phyloP scores from a whole-genome alignment of 2,888 invertebrate species.

The Kuschelorhynchus macadamiae region DNA sequence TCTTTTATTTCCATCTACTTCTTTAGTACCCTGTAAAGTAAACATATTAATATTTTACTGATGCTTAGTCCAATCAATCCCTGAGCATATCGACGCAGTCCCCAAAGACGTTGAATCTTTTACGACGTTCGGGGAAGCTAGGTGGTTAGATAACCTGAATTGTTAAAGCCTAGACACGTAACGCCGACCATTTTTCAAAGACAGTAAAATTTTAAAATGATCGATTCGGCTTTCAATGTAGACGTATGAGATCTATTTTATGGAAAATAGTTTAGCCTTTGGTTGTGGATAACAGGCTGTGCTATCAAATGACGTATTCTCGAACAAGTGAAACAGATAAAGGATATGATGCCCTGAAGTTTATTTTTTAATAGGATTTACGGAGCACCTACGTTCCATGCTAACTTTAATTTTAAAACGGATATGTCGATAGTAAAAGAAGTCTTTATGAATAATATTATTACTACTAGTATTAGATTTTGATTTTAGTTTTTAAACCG shows the following conservation, averaged over 20 bases:
- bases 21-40: too few species aligned
- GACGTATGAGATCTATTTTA: conserved; percentile 17
- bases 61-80: conserved; percentile 5
- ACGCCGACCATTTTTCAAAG: conserved; percentile 28
- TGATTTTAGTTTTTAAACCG: too few species aligned
- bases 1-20: too few species aligned
- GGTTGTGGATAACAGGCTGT: conserved; percentile 15
- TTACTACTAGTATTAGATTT: too few species aligned
- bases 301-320: conserved; percentile 7
- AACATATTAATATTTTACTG: too few species aligned
- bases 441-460: too few species aligned
- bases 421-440: too few species aligned
- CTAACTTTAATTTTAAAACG: too few species aligned
- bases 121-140: conserved; percentile 3
- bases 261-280: conserved; percentile 16
- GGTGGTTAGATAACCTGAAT: conserved; percentile 25
- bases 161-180: conserved; percentile 31
- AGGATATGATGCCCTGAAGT: too few species aligned
- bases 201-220: conserved; percentile 36
- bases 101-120: conserved; percentile 17
- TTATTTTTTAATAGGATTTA: too few species aligned
- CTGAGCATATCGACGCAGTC: conserved; percentile 3
- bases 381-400: too few species aligned
- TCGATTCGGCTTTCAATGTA: conserved; percentile 26
- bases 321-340: conserved; percentile 2